Base-by-base conservation (phyloP, 2,797 vertebrate genomes). In the Xiphorhynchus erythropygius region DNA sequence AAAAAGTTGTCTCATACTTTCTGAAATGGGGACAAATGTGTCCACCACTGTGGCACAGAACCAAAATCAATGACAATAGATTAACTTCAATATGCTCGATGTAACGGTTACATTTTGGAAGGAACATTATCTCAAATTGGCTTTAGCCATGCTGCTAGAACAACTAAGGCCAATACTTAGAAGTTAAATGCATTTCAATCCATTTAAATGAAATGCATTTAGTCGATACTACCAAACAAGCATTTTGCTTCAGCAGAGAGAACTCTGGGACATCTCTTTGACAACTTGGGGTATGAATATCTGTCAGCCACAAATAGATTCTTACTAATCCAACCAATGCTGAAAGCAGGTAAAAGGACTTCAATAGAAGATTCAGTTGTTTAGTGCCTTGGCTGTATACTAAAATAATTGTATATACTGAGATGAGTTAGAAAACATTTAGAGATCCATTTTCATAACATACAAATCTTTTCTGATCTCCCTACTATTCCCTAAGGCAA, bases 21-120 rank as follows among this genome's bases (percentile, higher is more conserved):
- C 73, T 68, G 69, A 93, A 87, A 67, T 14, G 9, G 12, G 32
- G 11, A 90, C 57, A 64, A 33, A 74, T 37, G 30, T 60, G 25
- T 49, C 64, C 37, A 60, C 23, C 30, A 16, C 10, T 17, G 30
- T 88, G 83, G 86, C 88, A 70, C 24, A 52, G 44, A 78, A 86
- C 24, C 50, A 86, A 81, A 94, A 94, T 91, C 88, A 91, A 90
- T 86, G 53, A 71, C 67, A 92, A 79, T 69, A 89, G 59, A 84
- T 89, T 83, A 84, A 86, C 69, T 90, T 86, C 46, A 92, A 70
- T 86, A 81, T 46, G 41, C 49, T 88, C 62, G 41, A 57, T 78
- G 39, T 68, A 84, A 86, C 78, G 33, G 73, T 73, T 91, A 42
- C 37, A 39, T 94, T 94, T 90, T 78, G 65, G 67, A 79, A 84